Evolutionary conservation across 1,140 invertebrate species (phyloP).

Genomic region (Drosophila tsacasi): DNA sequence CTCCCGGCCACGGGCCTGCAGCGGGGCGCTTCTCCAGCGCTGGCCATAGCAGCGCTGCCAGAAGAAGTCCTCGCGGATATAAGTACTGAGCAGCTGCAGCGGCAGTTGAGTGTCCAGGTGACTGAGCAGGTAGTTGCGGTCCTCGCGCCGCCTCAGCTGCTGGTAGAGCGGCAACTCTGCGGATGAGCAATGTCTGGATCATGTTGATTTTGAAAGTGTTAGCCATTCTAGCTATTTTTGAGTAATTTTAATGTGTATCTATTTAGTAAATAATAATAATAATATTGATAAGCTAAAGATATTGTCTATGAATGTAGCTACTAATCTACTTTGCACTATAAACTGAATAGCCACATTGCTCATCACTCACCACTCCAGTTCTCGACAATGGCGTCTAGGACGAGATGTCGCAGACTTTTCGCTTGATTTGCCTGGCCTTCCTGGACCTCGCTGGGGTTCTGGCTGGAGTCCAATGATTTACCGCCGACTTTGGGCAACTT

Average conservation of each 20-base stretch:
- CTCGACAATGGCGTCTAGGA: conserved; percentile 80
- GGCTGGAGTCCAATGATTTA: conserved; percentile 70
- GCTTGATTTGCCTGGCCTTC: conserved; percentile 68
- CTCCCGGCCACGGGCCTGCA: conserved; percentile 56
- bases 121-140: conserved; percentile 84
- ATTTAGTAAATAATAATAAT: too few relatives aligned
- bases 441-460: conserved; percentile 20
- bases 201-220: not conserved
- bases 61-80: conserved; percentile 85
- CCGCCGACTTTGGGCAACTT: conserved; percentile 69
- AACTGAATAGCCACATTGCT: too few relatives aligned
- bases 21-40: conserved; percentile 75
- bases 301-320: not conserved
- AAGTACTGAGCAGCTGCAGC: conserved; percentile 75
- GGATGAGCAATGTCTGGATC: conserved; percentile 26
- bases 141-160: conserved; percentile 77
- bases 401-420: conserved; percentile 84
- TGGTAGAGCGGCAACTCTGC: conserved; percentile 79
- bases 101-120: conserved; percentile 84
- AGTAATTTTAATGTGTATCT: not conserved
- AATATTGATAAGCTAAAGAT: not conserved
- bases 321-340: too few relatives aligned
- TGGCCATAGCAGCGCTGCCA: conserved; percentile 82
- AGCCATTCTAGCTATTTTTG: not conserved
- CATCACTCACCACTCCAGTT: conserved; percentile 82